These are phyloP conservation scores for Syncerus caffer DNA, from an alignment of 2,797 vertebrate species.

Conservation along the genomic window DNA sequence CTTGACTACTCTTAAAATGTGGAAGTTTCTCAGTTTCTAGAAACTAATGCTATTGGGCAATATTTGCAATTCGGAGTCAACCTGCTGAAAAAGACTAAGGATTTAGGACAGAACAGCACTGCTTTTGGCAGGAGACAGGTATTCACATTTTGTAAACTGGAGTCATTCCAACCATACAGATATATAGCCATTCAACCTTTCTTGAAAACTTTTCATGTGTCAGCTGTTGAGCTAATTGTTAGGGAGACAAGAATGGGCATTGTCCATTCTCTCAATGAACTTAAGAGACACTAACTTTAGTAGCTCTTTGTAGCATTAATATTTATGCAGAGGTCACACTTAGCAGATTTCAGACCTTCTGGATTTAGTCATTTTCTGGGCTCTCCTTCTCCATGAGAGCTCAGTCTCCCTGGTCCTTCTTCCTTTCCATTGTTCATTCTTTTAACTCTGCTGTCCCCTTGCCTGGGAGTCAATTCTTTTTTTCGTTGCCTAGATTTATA, in stretches of 20 bases:
- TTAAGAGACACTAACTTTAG: not conserved
- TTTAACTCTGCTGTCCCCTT: not conserved
- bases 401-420: not conserved
- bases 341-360: not conserved
- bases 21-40: not conserved
- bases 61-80: not conserved
- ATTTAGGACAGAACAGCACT: not conserved
- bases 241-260: not conserved
- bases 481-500: not conserved
- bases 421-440: not conserved
- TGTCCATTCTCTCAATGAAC: not conserved
- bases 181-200: not conserved
- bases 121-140: not conserved
- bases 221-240: not conserved
- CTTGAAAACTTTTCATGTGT: not conserved
- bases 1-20: slow-evolving; percentile 5
- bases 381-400: not conserved
- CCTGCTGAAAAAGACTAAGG: not conserved
- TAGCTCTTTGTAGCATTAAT: not conserved
- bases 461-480: not conserved
- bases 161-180: not conserved
- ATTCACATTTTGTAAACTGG: not conserved
- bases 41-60: not conserved
- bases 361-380: not conserved
- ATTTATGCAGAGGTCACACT: not conserved